Evolutionary conservation across 2,113 vertebrate species (phyloP), one percentile per base, ranked within the genome.

Genomic region (Sturnira hondurensis): DNA sequence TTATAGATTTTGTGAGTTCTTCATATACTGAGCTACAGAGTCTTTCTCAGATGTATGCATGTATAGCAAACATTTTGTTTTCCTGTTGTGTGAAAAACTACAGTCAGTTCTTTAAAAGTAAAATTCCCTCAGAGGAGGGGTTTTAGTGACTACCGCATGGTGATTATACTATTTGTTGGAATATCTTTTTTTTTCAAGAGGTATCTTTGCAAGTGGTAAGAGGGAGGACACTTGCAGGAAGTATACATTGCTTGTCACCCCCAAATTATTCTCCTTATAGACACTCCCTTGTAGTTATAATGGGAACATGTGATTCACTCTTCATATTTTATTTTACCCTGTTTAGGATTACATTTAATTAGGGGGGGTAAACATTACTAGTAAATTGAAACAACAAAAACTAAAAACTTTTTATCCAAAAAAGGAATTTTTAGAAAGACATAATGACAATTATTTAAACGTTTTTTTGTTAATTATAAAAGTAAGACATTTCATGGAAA

Each of bases 321-420:
- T 88, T 41, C n/a, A 93, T 87, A 90, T 80, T 86, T 86, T 67
- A 84, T 71, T 70, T 86, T 50, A 71, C 31, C 16, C 74, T 58
- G 3, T 86, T 87, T 92, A 83, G 68, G 63, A 54, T 93, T 80
- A 96, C 77, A 80, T 86, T 96, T 87, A 93, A 96, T 95, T 83
- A 70, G 26, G 14, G 7, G 12, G 84, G 83, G 74, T 86, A 95
- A 95, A 96, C 84, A 84, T 84, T 67, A 83, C 68, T 68, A 50
- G 63, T 20, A 88, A 91, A 63, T 97, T 92, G 52, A 89, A 96
- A 83, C 50, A 68, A 93, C n/a, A 24, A 81, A 91, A 87, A 31
- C 36, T 76, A 38, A 80, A 89, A 83, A 41, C n/a, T 38, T 85
- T 91, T 80, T 36, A 61, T 81, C 77, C 77, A 54, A 67, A 82